phyloP scores from a whole-genome alignment of 2,113 vertebrate genomes.

The Oxyruncus cristatus region DNA sequence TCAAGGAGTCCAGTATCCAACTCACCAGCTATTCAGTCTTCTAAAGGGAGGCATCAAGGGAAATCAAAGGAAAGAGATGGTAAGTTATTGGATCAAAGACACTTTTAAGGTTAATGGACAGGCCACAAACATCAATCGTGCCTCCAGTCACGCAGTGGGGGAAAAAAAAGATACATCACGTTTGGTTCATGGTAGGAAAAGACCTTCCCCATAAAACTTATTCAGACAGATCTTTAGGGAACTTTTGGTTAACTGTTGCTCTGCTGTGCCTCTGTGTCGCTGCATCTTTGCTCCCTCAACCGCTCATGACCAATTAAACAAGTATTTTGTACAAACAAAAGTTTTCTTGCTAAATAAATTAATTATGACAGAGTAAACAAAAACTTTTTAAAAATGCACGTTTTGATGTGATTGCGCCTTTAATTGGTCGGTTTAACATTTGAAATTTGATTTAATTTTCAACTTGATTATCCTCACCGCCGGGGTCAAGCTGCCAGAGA shows the following conservation, averaged over 20 bases:
- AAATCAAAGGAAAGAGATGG: conserved; percentile 31
- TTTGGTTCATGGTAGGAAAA: neutral
- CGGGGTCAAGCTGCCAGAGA: conserved; percentile 45
- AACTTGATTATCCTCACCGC: conserved; percentile 60
- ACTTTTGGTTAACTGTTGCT: neutral
- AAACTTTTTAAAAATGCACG: conserved; percentile 65
- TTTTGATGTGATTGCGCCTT: conserved; percentile 64
- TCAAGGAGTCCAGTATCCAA: neutral
- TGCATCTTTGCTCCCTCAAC: neutral
- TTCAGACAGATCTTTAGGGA: neutral
- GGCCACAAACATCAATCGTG: neutral
- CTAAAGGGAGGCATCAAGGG: conserved; percentile 1
- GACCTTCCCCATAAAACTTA: neutral
- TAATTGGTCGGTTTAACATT: conserved; percentile 73
- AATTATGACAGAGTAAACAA: conserved; percentile 67
- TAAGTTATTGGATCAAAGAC: conserved; percentile 15
- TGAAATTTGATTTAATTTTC: conserved; percentile 76
- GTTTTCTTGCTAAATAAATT: conserved; percentile 50
- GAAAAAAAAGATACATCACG: neutral
- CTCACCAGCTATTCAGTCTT: neutral
- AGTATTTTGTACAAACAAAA: conserved; percentile 54
- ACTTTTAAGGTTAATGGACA: conserved; percentile 30
- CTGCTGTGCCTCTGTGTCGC: rapidly evolving
- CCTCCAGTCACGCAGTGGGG: neutral
- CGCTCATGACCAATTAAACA: conserved; percentile 46